A percentile compares a stretch with the other conserved stretches of the same genome.
phyloP scores from a whole-genome alignment of 1,140 invertebrate genomes.

The Cydia fagiglandana region DNA sequence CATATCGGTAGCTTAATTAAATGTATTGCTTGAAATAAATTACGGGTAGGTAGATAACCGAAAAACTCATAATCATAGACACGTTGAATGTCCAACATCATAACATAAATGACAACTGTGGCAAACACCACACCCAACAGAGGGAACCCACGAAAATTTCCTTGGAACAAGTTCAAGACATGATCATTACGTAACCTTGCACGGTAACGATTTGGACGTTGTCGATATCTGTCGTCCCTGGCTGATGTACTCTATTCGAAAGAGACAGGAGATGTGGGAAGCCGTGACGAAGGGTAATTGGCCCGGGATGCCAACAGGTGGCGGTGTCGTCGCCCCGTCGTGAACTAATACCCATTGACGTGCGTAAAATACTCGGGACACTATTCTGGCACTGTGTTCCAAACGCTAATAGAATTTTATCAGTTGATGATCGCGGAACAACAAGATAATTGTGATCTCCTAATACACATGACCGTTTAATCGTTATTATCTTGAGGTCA shows the following conservation, averaged over 20 bases:
- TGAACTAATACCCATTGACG: slow-evolving; percentile 19
- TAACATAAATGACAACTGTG: background rate
- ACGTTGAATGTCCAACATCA: background rate
- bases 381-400: background rate
- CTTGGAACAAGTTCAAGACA: background rate
- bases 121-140: background rate
- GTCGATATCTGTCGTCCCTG: background rate
- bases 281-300: background rate
- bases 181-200: background rate
- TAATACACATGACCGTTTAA: background rate
- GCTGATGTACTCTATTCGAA: background rate
- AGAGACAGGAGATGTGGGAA: background rate
- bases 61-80: background rate
- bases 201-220: background rate
- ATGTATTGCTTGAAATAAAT: background rate
- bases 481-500: background rate
- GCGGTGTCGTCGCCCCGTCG: slow-evolving; percentile 24
- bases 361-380: slow-evolving; percentile 20
- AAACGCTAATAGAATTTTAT: background rate
- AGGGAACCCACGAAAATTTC: background rate
- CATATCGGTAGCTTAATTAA: background rate
- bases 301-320: slow-evolving; percentile 12
- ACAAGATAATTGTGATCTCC: background rate
- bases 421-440: background rate
- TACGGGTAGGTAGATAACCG: background rate